Conservation (phyloP, 53 echinoderm and acorn worm genomes). For the Arbacia lixula region DNA sequence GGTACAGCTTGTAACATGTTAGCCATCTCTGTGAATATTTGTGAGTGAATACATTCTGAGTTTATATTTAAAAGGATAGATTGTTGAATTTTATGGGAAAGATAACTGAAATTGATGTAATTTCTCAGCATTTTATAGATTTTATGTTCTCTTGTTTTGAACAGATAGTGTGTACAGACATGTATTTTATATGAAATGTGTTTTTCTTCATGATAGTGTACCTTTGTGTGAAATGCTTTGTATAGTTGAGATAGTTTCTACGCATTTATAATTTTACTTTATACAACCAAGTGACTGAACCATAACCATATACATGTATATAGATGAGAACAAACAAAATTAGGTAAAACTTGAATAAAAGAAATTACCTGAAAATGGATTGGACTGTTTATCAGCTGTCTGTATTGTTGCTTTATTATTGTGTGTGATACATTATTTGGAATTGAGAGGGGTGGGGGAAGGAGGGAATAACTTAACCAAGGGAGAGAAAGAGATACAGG, state of each 20-base stretch:
- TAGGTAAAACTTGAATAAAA: too few species aligned
- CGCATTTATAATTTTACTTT: conserved; percentile 17
- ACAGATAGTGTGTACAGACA: conserved; percentile 6
- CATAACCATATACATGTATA: too few species aligned
- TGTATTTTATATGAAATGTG: conserved; percentile 37
- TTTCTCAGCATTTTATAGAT: conserved; percentile 16
- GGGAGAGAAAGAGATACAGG: neutral
- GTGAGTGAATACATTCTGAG: too few species aligned
- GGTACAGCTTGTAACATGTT: too few species aligned
- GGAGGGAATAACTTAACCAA: neutral
- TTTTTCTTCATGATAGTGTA: neutral
- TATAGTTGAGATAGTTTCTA: conserved; percentile 12
- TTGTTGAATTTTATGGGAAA: too few species aligned
- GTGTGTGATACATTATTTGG: neutral
- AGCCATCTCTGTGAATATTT: too few species aligned
- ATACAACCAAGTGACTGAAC: conserved; percentile 7
- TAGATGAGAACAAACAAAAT: too few species aligned
- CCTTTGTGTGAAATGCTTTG: too few species aligned
- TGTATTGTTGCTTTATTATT: too few species aligned
- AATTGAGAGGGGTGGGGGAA: neutral
- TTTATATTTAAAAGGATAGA: too few species aligned
- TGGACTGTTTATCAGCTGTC: too few species aligned
- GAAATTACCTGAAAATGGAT: too few species aligned
- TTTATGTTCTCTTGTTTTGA: neutral
- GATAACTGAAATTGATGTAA: conserved; percentile 34